Conservation (phyloP, 2,888 invertebrate genomes). For the Drosophila falleni region DNA sequence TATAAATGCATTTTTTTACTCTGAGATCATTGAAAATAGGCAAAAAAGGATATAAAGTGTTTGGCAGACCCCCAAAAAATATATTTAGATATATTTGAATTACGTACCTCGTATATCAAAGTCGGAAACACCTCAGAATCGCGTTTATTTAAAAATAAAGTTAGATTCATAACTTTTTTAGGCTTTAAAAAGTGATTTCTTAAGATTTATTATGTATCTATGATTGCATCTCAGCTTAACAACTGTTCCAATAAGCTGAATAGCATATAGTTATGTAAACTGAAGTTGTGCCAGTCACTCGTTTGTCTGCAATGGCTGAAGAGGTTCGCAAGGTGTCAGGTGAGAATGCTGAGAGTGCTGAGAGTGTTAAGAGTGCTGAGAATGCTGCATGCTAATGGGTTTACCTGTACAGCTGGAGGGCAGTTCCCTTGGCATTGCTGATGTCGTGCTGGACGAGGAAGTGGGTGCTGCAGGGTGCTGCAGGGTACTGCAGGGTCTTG, state of each 20-base stretch:
- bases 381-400: slow-evolving; percentile 43
- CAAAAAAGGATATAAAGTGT: too few species aligned
- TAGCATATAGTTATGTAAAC: neutral
- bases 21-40: too few species aligned
- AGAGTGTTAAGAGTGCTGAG: too few species aligned
- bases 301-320: slow-evolving; percentile 9
- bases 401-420: slow-evolving; percentile 12
- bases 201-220: neutral
- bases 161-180: too few species aligned
- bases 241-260: neutral
- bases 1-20: too few species aligned
- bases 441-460: slow-evolving; percentile 17
- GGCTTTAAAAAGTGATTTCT: too few species aligned
- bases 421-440: slow-evolving; percentile 45
- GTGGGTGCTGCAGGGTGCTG: too few species aligned
- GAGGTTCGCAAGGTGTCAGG: slow-evolving; percentile 11
- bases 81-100: too few species aligned
- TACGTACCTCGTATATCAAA: too few species aligned
- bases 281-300: neutral
- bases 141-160: too few species aligned
- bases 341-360: slow-evolving; percentile 6
- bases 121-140: too few species aligned
- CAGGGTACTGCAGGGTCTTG: slow-evolving; percentile 29
- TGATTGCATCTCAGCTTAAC: neutral
- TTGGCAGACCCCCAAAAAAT: too few species aligned